These are phyloP conservation scores for Pristionchus maxplancki DNA, from an alignment of 2,888 invertebrate genomes.

Conservation along the genomic window DNA sequence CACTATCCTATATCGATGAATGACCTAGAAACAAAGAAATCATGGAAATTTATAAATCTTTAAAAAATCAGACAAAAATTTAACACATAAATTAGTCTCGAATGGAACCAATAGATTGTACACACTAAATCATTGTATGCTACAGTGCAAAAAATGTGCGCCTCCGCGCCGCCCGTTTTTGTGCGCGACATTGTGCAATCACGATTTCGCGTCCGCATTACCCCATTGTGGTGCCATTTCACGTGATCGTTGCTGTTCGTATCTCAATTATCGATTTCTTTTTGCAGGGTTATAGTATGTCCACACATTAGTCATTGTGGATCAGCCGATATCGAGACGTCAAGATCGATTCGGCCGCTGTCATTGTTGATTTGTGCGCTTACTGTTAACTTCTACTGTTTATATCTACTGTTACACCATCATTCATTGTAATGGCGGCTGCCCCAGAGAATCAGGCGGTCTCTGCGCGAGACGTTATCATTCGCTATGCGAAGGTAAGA, in stretches of 20 bases:
- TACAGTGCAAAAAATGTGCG: too few relatives aligned
- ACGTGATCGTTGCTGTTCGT: neutral
- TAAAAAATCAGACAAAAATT: too few relatives aligned
- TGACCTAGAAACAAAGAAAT: neutral
- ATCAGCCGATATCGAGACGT: conserved; percentile 25
- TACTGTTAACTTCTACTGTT: conserved; percentile 46
- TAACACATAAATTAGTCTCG: too few relatives aligned
- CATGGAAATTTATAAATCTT: too few relatives aligned
- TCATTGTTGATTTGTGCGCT: conserved; percentile 45
- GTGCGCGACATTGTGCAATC: too few relatives aligned
- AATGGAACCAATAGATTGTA: too few relatives aligned
- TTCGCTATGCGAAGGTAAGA: neutral
- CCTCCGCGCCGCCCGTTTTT: too few relatives aligned
- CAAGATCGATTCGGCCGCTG: conserved; percentile 37
- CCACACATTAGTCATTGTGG: conserved; percentile 51
- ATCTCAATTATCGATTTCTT: neutral
- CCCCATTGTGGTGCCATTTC: too few relatives aligned
- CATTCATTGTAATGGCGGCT: neutral
- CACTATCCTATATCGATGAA: neutral
- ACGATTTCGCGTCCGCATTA: too few relatives aligned
- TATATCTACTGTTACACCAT: conserved; percentile 14
- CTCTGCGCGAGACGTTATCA: conserved; percentile 51
- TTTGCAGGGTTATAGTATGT: conserved; percentile 49
- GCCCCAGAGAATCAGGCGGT: conserved; percentile 29
- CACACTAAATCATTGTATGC: too few relatives aligned